Evolutionary conservation across 2,113 vertebrate genomes (phyloP).

Genomic region (Trinectes maculatus): DNA sequence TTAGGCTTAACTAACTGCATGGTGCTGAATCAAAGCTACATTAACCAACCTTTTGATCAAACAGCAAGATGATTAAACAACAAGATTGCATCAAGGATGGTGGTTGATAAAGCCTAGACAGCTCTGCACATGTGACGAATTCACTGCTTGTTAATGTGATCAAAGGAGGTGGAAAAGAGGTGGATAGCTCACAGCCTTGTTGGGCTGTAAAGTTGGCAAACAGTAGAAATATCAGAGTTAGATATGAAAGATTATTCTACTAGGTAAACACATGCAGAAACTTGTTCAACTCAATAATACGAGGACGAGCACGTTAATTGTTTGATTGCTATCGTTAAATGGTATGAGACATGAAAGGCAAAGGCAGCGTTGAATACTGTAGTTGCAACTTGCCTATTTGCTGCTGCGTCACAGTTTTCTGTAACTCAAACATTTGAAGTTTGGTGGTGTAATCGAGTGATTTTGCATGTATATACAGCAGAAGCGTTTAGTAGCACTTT

Average conservation of each 20-base stretch:
- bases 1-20: not conserved
- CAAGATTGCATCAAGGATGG: slow-evolving; percentile 8
- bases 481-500: not conserved
- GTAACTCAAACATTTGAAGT: not conserved
- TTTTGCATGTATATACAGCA: slow-evolving; percentile 10
- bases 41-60: not conserved
- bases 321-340: no score
- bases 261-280: no score
- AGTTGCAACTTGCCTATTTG: not conserved
- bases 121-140: not conserved
- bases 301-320: no score
- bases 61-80: no score
- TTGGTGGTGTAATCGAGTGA: not conserved
- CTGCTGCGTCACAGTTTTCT: not conserved
- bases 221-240: no score
- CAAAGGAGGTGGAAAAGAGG: no score
- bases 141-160: not conserved
- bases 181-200: not conserved
- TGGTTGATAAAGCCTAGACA: not conserved
- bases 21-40: not conserved
- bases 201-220: no score
- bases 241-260: no score
- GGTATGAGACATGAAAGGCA: no score
- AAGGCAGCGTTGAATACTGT: no score
- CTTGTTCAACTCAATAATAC: no score